Evolutionary conservation across 1,140 invertebrate genomes (phyloP).

Genomic region (Habropoda laboriosa): DNA sequence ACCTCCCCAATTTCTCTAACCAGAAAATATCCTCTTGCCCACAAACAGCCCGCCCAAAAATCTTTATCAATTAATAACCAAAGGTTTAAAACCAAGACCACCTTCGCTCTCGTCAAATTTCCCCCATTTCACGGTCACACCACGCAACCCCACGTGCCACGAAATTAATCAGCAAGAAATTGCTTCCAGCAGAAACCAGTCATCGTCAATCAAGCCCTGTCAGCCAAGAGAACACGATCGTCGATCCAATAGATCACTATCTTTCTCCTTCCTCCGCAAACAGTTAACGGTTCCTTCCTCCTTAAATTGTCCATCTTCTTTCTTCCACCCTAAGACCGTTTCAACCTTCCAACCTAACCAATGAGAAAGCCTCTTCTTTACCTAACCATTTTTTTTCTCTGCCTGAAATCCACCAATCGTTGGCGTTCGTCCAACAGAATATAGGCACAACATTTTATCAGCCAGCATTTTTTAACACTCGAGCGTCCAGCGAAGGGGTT

Average conservation of each 20-base stretch:
- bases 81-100: neutral
- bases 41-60: no score
- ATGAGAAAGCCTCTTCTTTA: neutral
- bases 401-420: neutral
- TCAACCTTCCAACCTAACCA: neutral
- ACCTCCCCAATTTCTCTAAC: no score
- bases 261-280: neutral
- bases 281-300: conserved; percentile 28
- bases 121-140: neutral
- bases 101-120: neutral
- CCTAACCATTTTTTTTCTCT: neutral
- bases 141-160: neutral
- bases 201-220: conserved; percentile 23
- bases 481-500: neutral
- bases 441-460: conserved; percentile 2
- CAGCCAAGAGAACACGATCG: neutral
- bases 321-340: conserved; percentile 17
- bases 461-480: neutral
- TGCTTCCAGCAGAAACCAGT: neutral
- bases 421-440: neutral
- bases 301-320: neutral
- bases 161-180: conserved; percentile 26
- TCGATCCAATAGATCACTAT: neutral
- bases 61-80: no score
- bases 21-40: no score